Evolutionary conservation across 2,113 vertebrate species (phyloP).

Genomic region (Muscicapa adusta): DNA sequence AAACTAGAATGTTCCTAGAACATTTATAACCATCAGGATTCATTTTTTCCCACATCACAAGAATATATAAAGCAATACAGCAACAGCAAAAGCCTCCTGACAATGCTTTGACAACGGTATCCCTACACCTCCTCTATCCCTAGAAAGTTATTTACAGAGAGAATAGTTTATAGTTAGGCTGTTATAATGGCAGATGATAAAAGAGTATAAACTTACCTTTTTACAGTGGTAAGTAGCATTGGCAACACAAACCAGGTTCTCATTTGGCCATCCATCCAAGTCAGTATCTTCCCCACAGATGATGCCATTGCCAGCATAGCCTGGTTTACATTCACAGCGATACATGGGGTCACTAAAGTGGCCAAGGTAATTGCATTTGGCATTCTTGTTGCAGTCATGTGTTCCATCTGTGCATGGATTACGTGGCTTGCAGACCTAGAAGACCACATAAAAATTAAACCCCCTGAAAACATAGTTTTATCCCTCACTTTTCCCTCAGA

Average conservation of each 20-base stretch:
- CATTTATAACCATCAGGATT: not conserved
- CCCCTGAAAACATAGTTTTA: not conserved
- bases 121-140: not conserved
- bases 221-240: slow-evolving; percentile 99
- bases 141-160: not conserved
- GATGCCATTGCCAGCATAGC: slow-evolving; percentile 92
- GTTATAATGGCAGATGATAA: not conserved
- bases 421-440: slow-evolving; percentile 89
- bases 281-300: slow-evolving; percentile 96
- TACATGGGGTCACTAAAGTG: slow-evolving; percentile 93
- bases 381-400: slow-evolving; percentile 93
- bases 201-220: slow-evolving; percentile 77
- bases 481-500: not conserved
- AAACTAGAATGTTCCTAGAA: not conserved
- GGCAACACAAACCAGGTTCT: slow-evolving; percentile 85
- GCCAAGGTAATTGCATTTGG: slow-evolving; percentile 95
- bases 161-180: not conserved
- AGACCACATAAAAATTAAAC: not conserved
- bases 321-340: slow-evolving; percentile 95
- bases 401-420: slow-evolving; percentile 94
- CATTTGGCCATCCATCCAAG: slow-evolving; percentile 96
- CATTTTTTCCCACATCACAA: not conserved
- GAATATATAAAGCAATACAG: not conserved
- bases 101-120: not conserved
- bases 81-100: not conserved